Conservation (phyloP, 2,797 vertebrate species). For the Antennarius maculatus region DNA sequence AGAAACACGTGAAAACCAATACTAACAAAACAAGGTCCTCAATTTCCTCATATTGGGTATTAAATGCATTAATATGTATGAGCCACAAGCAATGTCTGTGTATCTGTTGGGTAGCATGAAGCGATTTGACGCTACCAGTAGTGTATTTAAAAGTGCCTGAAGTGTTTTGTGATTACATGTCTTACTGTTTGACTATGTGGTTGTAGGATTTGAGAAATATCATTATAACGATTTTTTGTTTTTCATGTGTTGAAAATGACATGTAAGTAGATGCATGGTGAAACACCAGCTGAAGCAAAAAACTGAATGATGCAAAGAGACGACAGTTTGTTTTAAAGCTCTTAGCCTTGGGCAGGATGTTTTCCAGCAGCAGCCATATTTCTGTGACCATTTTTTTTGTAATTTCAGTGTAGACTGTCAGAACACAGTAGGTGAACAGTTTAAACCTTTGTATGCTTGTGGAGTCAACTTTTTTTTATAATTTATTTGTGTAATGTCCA, state of each 20-base stretch:
- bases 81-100: conserved; percentile 45
- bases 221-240: conserved; percentile 20
- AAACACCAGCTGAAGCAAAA: conserved; percentile 39
- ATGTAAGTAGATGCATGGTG: conserved; percentile 10
- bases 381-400: conserved; percentile 34
- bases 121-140: conserved; percentile 49
- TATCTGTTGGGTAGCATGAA: conserved; percentile 39
- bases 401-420: conserved; percentile 30
- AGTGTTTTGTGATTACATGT: conserved; percentile 49
- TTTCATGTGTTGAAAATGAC: conserved; percentile 11
- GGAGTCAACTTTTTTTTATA: conserved; percentile 45
- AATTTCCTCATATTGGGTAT: conserved; percentile 50
- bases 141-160: conserved; percentile 63
- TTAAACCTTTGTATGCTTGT: conserved; percentile 40
- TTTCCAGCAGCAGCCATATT: conserved; percentile 32
- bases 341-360: conserved; percentile 21
- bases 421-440: conserved; percentile 36
- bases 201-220: conserved; percentile 25
- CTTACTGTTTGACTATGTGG: conserved; percentile 28
- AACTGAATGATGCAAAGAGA: conserved; percentile 18
- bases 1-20: conserved; percentile 36
- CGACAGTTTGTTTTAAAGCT: conserved; percentile 22
- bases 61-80: conserved; percentile 50
- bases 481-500: conserved; percentile 69
- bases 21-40: conserved; percentile 41